Evolutionary conservation across 2,888 invertebrate genomes (phyloP), one percentile per base, ranked within the genome.

Genomic region (Uropetala carovei): DNA sequence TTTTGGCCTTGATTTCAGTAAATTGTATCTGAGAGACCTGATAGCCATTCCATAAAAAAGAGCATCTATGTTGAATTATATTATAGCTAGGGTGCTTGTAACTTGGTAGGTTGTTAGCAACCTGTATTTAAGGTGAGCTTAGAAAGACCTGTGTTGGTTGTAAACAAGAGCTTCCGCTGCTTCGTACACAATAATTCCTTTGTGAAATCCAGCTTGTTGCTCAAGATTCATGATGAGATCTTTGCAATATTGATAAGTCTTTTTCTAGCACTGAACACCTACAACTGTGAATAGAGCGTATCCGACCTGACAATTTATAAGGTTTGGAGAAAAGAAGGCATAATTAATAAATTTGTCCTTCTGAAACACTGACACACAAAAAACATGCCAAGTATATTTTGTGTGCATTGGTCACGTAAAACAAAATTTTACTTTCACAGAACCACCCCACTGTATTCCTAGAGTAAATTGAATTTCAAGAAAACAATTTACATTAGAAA

Each of bases 11-110:
- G 60, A 27, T 64, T 68, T 89, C 89, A 89, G 64, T 89, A 89
- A 86, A 89, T 58, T 89, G 89, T 64, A 89, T 89, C 89, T 89
- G 89, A 89, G 89, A 89, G 43, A 89, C 58, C 89, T 89, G 89
- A 64, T 68, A 89, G 89, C 89, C 89, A 89, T 89, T 89, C 89
- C 89, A 89, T 89, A 89, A 89, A 89, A 89, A 89, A 89, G 89
- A 89, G 89, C 89, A 68, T 59, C 89, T 89, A 89, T 89, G 43
- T 89, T 64, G 89, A 89, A 43, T 64, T 89, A 89, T 89, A 89
- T 89, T 64, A 64, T 89, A 89, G 22, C 89, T 89, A 89, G 89
- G 89, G 89, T 89, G 89, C 89, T 89, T 89, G 89, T 89, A 89
- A 89, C 89, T 89, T 89, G 58, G 89, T 64, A 89, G 64, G 89